Evolutionary conservation across 2,113 vertebrate species (phyloP).

Genomic region (Maccullochella peelii): DNA sequence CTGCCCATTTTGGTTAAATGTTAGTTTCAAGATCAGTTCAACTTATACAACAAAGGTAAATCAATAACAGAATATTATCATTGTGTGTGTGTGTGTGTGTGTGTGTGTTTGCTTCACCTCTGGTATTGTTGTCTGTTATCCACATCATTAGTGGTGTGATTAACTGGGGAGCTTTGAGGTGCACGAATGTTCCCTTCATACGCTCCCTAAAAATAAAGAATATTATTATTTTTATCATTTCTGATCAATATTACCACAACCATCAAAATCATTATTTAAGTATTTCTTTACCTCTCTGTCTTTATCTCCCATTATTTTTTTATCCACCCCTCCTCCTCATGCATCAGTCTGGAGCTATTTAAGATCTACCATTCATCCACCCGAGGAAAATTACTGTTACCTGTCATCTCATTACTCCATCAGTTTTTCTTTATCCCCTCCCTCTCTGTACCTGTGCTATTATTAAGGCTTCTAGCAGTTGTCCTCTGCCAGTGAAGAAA

Average conservation of each 20-base stretch:
- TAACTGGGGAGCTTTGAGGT: constrained; percentile 76
- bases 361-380: not conserved
- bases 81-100: not conserved
- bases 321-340: not conserved
- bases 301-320: not conserved
- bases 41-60: not conserved
- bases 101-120: constrained; percentile 80
- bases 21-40: not conserved
- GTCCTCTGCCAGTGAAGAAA: constrained; percentile 94
- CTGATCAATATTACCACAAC: not conserved
- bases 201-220: constrained; percentile 86
- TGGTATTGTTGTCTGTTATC: constrained; percentile 88
- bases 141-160: constrained; percentile 77
- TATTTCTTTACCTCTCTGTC: not conserved
- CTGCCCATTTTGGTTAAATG: not conserved
- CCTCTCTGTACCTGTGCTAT: constrained; percentile 90
- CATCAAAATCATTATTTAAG: not conserved
- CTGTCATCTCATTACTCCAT: not conserved
- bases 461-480: constrained; percentile 93
- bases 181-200: constrained; percentile 93
- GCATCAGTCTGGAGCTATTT: not conserved
- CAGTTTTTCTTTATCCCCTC: not conserved
- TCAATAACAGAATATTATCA: not conserved
- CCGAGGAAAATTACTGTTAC: not conserved
- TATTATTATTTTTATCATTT: not conserved